Conservation (phyloP, 2,888 invertebrate species). For the Oeneis ivallda region DNA sequence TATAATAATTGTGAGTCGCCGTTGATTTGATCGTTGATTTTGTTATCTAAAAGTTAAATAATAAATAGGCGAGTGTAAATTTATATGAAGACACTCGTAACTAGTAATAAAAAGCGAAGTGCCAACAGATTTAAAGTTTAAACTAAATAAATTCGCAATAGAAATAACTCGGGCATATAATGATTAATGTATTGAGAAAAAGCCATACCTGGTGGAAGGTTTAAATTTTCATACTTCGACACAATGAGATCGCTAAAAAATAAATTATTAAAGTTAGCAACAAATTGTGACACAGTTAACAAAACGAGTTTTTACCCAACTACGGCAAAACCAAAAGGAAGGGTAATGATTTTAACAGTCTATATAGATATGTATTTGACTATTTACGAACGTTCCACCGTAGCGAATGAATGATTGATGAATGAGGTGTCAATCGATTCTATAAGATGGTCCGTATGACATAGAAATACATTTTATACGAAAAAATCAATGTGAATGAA, state of each 20-base stretch:
- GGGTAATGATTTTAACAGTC: too few species aligned
- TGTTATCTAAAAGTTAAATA: not conserved
- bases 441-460: too few species aligned
- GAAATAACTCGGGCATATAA: not conserved
- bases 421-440: too few species aligned
- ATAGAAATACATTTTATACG: too few species aligned
- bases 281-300: not conserved
- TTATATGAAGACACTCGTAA: not conserved
- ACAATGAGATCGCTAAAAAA: constrained; percentile 60
- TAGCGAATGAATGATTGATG: too few species aligned
- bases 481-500: too few species aligned
- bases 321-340: too few species aligned
- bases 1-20: not conserved
- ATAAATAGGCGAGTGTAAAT: not conserved
- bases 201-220: constrained; percentile 52
- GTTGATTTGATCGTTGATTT: constrained; percentile 5
- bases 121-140: not conserved
- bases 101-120: too few species aligned
- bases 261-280: not conserved
- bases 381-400: too few species aligned
- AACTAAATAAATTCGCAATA: not conserved
- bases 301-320: not conserved
- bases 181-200: not conserved
- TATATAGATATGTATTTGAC: too few species aligned
- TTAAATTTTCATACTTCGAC: constrained; percentile 57